Conservation (phyloP, 2,797 vertebrate species). For the Streptopelia turtur region DNA sequence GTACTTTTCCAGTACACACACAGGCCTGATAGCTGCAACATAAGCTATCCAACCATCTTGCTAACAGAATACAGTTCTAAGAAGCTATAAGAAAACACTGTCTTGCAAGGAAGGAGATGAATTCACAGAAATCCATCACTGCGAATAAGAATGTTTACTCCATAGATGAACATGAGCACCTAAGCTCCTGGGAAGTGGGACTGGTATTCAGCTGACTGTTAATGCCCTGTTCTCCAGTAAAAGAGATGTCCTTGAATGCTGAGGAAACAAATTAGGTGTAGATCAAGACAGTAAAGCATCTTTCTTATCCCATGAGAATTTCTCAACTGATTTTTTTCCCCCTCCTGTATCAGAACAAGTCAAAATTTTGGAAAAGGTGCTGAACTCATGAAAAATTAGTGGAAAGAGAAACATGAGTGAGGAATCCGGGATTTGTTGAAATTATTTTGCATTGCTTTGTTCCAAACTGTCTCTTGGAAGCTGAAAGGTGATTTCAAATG, state of each 20-base stretch:
- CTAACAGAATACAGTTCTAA: background rate
- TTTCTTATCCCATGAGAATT: background rate
- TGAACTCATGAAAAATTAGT: background rate
- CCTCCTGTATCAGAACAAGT: background rate
- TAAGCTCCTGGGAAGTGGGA: background rate
- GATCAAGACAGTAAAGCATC: background rate
- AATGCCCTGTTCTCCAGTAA: background rate
- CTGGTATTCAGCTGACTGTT: background rate
- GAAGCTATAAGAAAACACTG: constrained; percentile 4
- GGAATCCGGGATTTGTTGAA: background rate
- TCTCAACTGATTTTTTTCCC: background rate
- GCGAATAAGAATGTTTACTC: background rate
- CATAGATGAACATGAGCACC: background rate
- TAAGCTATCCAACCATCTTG: constrained; percentile 32
- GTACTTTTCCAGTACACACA: constrained; percentile 54
- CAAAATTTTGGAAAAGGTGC: background rate
- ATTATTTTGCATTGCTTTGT: background rate
- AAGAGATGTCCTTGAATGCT: background rate
- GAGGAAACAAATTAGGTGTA: background rate
- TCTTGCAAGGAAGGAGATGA: background rate
- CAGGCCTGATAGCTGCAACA: constrained; percentile 21
- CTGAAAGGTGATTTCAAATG: background rate
- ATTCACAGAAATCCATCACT: background rate
- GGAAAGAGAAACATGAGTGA: background rate
- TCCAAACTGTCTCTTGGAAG: background rate